A percentile compares a stretch with the other conserved stretches of the same genome.
Conservation (phyloP, 2,888 invertebrate species). For the Brachylomia viminalis region DNA sequence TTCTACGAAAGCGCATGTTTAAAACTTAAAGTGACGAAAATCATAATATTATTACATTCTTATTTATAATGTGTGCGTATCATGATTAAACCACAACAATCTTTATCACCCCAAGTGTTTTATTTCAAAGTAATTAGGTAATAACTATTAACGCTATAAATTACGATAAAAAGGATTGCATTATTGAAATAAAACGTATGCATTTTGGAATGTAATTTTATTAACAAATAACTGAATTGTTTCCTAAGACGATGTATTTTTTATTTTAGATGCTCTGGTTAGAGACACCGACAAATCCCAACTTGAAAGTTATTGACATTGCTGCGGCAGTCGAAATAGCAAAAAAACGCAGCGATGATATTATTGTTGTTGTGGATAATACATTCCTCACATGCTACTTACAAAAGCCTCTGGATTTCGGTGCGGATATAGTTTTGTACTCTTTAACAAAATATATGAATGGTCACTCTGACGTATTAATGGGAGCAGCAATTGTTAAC, state of each 20-base stretch:
- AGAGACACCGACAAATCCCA: slow-evolving; percentile 99
- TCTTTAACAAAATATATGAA: slow-evolving; percentile 99
- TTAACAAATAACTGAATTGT: slow-evolving; percentile 12
- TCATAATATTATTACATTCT: slow-evolving; percentile 60
- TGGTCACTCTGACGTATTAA: slow-evolving; percentile 99
- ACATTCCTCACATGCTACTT: slow-evolving; percentile 95
- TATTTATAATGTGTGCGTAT: slow-evolving; percentile 35
- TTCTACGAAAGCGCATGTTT: slow-evolving; percentile 38
- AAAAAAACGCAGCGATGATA: slow-evolving; percentile 72
- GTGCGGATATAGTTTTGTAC: slow-evolving; percentile 97
- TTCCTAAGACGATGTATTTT: slow-evolving; percentile 12
- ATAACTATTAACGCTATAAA: slow-evolving; percentile 54
- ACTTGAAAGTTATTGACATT: slow-evolving; percentile 97
- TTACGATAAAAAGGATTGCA: slow-evolving; percentile 52
- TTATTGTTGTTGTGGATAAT: slow-evolving; percentile 64
- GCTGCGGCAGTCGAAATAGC: slow-evolving; percentile 91
- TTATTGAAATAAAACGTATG: slow-evolving; percentile 36
- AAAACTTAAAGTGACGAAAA: slow-evolving; percentile 60
- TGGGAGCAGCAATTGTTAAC: slow-evolving; percentile 96
- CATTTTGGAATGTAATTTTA: not conserved
- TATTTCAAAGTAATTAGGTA: slow-evolving; percentile 57
- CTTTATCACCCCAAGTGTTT: slow-evolving; percentile 66
- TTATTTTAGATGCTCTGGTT: slow-evolving; percentile 95
- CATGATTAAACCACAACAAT: slow-evolving; percentile 88
- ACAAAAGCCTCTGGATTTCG: slow-evolving; percentile 97